Evolutionary conservation across 2,888 invertebrate genomes (phyloP).

Genomic region (Pedicia rivosa): DNA sequence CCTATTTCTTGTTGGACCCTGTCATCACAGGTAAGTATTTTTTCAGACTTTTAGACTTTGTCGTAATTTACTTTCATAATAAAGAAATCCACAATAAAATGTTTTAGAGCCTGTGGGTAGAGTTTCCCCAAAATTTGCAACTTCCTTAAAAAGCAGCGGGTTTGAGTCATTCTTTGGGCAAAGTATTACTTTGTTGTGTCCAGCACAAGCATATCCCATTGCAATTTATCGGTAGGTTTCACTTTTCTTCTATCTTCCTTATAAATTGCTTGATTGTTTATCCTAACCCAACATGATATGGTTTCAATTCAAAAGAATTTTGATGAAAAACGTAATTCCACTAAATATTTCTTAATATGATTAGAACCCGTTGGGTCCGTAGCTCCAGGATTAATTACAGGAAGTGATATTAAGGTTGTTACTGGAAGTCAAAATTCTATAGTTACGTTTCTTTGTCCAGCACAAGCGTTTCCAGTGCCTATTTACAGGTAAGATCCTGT

Average conservation of each 20-base stretch:
- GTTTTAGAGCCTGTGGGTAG: slow-evolving; percentile 54
- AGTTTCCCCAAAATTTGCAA: slow-evolving; percentile 52
- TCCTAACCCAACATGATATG: slow-evolving; percentile 14
- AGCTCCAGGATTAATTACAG: slow-evolving; percentile 38
- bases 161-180: slow-evolving; percentile 38
- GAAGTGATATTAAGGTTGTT: slow-evolving; percentile 28
- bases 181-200: slow-evolving; percentile 44
- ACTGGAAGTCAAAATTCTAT: slow-evolving; percentile 20
- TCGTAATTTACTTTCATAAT: no score
- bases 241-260: no score
- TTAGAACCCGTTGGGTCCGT: slow-evolving; percentile 50
- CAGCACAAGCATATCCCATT: slow-evolving; percentile 52
- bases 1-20: background rate
- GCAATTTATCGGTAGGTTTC: slow-evolving; percentile 44
- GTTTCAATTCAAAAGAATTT: background rate
- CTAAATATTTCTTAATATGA: background rate
- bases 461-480: slow-evolving; percentile 55
- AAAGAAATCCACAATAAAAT: no score
- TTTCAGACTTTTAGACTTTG: background rate
- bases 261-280: slow-evolving; percentile 9
- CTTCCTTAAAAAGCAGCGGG: slow-evolving; percentile 41
- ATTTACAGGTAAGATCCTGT: slow-evolving; percentile 54
- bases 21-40: background rate
- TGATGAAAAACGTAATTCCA: background rate
- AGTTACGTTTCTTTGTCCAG: slow-evolving; percentile 48